A percentile compares a stretch with the other conserved stretches of the same genome.
These are phyloP conservation scores for Rhodinocichla rosea DNA, from an alignment of 2,113 vertebrate species.

Conservation along the genomic window DNA sequence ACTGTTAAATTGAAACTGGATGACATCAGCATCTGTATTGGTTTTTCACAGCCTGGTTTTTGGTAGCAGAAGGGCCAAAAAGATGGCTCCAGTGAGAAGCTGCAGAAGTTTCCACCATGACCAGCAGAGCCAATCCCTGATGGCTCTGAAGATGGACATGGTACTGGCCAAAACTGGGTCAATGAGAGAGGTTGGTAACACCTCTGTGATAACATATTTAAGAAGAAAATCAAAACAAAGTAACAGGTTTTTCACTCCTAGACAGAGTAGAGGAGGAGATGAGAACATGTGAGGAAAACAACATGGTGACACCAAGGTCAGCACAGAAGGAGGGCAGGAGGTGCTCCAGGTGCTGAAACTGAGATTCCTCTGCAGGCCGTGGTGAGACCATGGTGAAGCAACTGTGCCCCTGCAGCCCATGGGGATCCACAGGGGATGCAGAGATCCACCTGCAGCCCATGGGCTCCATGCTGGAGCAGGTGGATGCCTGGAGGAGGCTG, in stretches of 20 bases:
- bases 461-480: rapidly evolving
- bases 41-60: neutral
- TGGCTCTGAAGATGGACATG: neutral
- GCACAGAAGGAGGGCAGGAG: neutral
- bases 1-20: neutral
- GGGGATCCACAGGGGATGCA: neutral
- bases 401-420: neutral
- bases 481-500: neutral
- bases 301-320: too few species aligned
- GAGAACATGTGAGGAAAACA: neutral
- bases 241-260: neutral
- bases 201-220: neutral
- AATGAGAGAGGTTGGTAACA: rapidly evolving
- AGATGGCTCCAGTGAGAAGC: neutral
- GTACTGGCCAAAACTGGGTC: neutral
- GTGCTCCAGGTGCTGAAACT: rapidly evolving
- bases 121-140: rapidly evolving
- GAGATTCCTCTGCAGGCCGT: neutral
- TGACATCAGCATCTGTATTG: neutral
- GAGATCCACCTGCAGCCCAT: neutral
- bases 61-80: neutral
- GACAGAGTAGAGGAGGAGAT: neutral
- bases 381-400: neutral
- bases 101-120: neutral
- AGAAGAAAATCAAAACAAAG: neutral